Percentiles rank a stretch among this genome's conserved stretches.
phyloP scores from a whole-genome alignment of 2,797 vertebrate species.

The Dermochelys coriacea region DNA sequence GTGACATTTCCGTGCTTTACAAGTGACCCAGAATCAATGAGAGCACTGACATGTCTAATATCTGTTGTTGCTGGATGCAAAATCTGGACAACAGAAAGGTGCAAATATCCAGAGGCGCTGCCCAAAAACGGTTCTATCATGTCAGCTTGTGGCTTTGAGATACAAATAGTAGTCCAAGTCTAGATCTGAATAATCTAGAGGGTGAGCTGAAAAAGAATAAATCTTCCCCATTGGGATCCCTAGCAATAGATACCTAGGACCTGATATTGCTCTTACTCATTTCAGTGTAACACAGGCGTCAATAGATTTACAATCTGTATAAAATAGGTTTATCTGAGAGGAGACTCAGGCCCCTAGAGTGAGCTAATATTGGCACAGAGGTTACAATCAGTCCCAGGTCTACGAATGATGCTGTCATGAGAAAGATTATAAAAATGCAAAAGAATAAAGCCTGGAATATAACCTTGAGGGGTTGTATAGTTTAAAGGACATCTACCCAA shows the following conservation, averaged over 20 bases:
- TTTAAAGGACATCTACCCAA: not conserved
- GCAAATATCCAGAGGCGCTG: not conserved
- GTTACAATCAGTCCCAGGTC: not conserved
- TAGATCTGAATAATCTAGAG: not conserved
- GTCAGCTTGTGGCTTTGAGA: not conserved
- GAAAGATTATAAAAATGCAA: not conserved
- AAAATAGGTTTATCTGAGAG: not conserved
- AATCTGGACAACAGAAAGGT: not conserved
- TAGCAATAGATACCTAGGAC: not conserved
- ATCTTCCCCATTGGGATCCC: not conserved
- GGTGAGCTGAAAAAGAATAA: not conserved
- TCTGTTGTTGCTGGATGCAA: not conserved
- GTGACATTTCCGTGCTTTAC: not conserved
- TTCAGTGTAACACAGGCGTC: not conserved
- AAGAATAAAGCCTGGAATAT: not conserved
- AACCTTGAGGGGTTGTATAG: not conserved
- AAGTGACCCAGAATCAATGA: conserved; percentile 17
- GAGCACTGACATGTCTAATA: not conserved
- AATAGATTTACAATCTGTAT: not conserved
- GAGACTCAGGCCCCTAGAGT: not conserved
- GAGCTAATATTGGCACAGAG: not conserved
- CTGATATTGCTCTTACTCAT: not conserved
- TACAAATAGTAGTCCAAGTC: not conserved
- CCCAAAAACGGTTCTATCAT: not conserved
- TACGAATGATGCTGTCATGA: not conserved